These are phyloP conservation scores for Andrena haemorrhoa DNA, from an alignment of 2,888 invertebrate species.

Conservation along the genomic window DNA sequence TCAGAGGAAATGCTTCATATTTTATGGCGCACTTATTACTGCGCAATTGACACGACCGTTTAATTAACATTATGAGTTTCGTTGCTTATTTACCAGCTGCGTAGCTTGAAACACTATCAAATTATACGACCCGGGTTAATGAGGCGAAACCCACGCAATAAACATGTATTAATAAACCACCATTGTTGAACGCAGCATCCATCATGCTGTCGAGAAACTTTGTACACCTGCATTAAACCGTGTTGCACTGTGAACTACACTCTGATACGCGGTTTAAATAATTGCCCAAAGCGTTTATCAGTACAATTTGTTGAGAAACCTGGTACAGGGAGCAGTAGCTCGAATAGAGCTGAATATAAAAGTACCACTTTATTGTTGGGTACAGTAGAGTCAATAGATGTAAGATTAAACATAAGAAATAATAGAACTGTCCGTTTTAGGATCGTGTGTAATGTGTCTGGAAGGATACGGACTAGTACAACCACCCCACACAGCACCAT, in stretches of 20 bases:
- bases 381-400: too few relatives aligned
- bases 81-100: background rate
- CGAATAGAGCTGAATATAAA: too few relatives aligned
- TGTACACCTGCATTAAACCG: background rate
- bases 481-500: too few relatives aligned
- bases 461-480: too few relatives aligned
- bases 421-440: too few relatives aligned
- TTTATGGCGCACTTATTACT: background rate
- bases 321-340: too few relatives aligned
- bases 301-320: too few relatives aligned
- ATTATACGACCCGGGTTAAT: background rate
- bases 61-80: conserved; percentile 3
- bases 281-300: too few relatives aligned
- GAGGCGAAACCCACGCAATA: background rate
- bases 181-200: background rate
- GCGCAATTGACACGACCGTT: background rate
- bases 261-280: background rate
- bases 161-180: background rate
- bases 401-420: too few relatives aligned
- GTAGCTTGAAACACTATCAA: background rate
- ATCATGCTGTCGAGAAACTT: background rate
- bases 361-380: too few relatives aligned
- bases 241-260: background rate
- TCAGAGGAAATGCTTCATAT: conserved; percentile 1
- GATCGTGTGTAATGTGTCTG: too few relatives aligned